Percentiles rank a stretch among this genome's conserved stretches.
Conservation (phyloP, 2,888 invertebrate genomes). For the Chymomyza caudatula region DNA sequence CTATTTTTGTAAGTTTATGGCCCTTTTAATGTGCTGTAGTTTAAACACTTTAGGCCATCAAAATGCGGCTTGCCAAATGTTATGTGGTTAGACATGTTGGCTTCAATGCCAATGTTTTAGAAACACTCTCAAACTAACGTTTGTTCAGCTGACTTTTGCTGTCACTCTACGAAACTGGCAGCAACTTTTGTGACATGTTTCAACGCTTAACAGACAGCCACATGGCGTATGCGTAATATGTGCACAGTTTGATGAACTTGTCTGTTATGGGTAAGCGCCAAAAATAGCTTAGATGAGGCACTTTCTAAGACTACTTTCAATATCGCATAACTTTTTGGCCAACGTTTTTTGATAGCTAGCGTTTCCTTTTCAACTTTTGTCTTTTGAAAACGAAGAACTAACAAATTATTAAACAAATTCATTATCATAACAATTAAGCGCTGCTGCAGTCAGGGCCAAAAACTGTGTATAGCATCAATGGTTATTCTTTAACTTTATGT, state of each 20-base stretch:
- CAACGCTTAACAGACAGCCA: not conserved
- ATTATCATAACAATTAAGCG: constrained; percentile 65
- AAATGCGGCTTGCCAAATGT: constrained; percentile 25
- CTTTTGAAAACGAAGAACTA: constrained; percentile 21
- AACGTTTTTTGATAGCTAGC: not conserved
- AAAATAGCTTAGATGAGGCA: constrained; percentile 10
- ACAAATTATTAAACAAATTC: not conserved
- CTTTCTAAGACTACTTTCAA: constrained; percentile 51
- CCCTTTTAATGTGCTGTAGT: not conserved
- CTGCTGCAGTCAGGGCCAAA: constrained; percentile 49
- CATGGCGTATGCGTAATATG: constrained; percentile 25
- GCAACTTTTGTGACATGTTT: not conserved
- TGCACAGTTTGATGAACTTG: not conserved
- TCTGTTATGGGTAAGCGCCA: not conserved
- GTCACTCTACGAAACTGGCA: not conserved
- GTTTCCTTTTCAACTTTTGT: constrained; percentile 40
- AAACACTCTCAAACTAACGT: not conserved
- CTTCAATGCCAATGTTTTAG: not conserved
- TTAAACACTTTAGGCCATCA: not conserved
- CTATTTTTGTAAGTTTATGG: not conserved
- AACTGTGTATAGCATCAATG: not conserved
- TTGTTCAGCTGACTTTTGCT: constrained; percentile 3
- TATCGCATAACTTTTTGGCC: constrained; percentile 8
- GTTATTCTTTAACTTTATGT: constrained; percentile 57
- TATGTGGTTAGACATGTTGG: not conserved